phyloP scores from a whole-genome alignment of 1,140 invertebrate species.

The Neocloeon triangulifer region DNA sequence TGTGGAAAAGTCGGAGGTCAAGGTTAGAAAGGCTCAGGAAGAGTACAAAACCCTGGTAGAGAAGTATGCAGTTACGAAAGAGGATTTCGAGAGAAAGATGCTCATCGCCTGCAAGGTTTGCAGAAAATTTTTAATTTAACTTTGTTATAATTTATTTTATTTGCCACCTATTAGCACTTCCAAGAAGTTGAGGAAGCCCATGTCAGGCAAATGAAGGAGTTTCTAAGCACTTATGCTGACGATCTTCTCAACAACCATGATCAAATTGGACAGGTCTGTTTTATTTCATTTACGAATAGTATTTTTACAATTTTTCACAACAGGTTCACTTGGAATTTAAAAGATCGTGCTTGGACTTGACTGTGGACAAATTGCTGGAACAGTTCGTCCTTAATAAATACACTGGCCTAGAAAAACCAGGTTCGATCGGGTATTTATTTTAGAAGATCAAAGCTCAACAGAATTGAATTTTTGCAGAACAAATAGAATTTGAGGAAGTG shows the following conservation, averaged over 20 bases:
- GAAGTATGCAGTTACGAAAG: slow-evolving; percentile 68
- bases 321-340: slow-evolving; percentile 78
- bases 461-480: slow-evolving; percentile 19
- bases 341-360: slow-evolving; percentile 70
- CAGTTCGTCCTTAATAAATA: slow-evolving; percentile 77
- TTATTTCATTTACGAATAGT: slow-evolving; percentile 1
- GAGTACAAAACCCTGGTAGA: slow-evolving; percentile 75
- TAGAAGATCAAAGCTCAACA: no score
- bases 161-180: slow-evolving; percentile 41
- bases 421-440: no score
- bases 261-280: slow-evolving; percentile 47
- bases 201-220: slow-evolving; percentile 86
- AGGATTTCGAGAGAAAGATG: slow-evolving; percentile 90
- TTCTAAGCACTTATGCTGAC: slow-evolving; percentile 70
- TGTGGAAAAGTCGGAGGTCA: slow-evolving; percentile 77
- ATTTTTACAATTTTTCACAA: slow-evolving; percentile 7
- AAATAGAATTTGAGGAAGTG: slow-evolving; percentile 28
- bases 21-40: slow-evolving; percentile 81
- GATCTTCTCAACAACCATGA: slow-evolving; percentile 74
- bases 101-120: slow-evolving; percentile 65
- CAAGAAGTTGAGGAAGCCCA: slow-evolving; percentile 85
- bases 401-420: slow-evolving; percentile 76
- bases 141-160: background rate
- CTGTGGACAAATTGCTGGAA: slow-evolving; percentile 73
- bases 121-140: slow-evolving; percentile 3